Base-by-base conservation (phyloP, 2,797 vertebrate genomes). In the Coendou prehensilis region DNA sequence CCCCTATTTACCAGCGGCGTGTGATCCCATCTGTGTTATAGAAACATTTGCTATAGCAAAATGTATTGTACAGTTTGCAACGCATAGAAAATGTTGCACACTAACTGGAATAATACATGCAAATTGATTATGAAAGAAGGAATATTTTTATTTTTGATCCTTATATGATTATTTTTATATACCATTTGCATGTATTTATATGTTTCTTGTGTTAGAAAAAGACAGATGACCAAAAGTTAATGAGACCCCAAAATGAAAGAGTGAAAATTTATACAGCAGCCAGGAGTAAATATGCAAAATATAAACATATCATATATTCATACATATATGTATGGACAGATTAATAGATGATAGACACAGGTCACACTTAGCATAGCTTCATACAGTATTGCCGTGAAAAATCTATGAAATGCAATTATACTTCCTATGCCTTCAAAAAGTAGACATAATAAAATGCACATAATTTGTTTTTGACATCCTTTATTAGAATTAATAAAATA, bases 401-500 rank as follows among this genome's bases (percentile, higher is more conserved):
- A 50, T 63, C 57, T 78, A 57, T 54, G 69, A 9, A 59, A 7
- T 47, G 28, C 28, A 89, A 91, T 8, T 69, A 41, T n/a, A 78
- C 23, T 50, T 82, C 75, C 75, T 89, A 22, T 63, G 54, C 2
- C 82, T 56, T 91, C 17, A 67, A 82, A 80, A 71, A 59, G 15
- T 63, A 57, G 20, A 47, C 54, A 37, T 26, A 85, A 71, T 87
- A 61, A 81, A 79, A 71, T 33, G 9, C 28, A 57, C 17, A 64
- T 71, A 47, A 28, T 89, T n/a, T 80, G 57, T 33, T 85, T 94
- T 56, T 59, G 15, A 47, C 28, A 75, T 92, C 5, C 17, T 76
- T 93, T 87, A 18, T 45, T 80, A 64, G 23, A 92, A 81, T 26
- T 33, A 59, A 26, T 69, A 84, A 84, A 91, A 71, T 54, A 64